Percentiles rank a stretch among this genome's conserved stretches.
Conservation (phyloP, 2,888 invertebrate species). For the Yponomeuta cagnagella region DNA sequence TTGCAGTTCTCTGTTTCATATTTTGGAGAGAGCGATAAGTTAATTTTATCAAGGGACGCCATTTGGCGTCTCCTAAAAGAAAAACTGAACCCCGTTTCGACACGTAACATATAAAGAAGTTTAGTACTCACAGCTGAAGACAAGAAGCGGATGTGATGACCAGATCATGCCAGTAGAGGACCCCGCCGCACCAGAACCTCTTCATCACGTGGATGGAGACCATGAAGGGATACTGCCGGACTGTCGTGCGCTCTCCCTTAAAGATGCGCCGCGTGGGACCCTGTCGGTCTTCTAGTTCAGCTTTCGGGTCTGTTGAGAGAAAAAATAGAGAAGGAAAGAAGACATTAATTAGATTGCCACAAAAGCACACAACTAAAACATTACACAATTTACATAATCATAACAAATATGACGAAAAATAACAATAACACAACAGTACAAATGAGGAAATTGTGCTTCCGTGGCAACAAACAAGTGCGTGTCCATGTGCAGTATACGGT, state of each 20-base stretch:
- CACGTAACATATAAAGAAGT: not conserved
- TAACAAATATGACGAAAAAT: too few species aligned
- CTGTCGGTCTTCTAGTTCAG: constrained; percentile 46
- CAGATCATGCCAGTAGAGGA: constrained; percentile 49
- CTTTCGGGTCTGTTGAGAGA: constrained; percentile 47
- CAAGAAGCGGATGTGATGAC: constrained; percentile 60
- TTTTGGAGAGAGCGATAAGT: too few species aligned
- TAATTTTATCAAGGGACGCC: too few species aligned
- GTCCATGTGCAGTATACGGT: too few species aligned
- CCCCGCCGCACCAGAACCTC: constrained; percentile 63
- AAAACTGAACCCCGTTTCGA: not conserved
- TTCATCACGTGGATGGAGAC: constrained; percentile 60
- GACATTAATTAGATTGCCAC: too few species aligned
- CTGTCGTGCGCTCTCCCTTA: constrained; percentile 50
- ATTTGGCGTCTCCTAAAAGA: too few species aligned
- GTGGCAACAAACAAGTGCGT: too few species aligned
- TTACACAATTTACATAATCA: too few species aligned
- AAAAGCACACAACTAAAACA: too few species aligned
- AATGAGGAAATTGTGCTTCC: too few species aligned
- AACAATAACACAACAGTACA: too few species aligned
- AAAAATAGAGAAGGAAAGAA: not conserved
- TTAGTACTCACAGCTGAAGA: constrained; percentile 49
- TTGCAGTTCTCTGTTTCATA: too few species aligned
- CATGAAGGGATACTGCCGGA: constrained; percentile 60
- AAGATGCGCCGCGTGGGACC: constrained; percentile 51